These are phyloP conservation scores for Amorpha juglandis DNA, from an alignment of 2,888 invertebrate genomes.

Conservation along the genomic window DNA sequence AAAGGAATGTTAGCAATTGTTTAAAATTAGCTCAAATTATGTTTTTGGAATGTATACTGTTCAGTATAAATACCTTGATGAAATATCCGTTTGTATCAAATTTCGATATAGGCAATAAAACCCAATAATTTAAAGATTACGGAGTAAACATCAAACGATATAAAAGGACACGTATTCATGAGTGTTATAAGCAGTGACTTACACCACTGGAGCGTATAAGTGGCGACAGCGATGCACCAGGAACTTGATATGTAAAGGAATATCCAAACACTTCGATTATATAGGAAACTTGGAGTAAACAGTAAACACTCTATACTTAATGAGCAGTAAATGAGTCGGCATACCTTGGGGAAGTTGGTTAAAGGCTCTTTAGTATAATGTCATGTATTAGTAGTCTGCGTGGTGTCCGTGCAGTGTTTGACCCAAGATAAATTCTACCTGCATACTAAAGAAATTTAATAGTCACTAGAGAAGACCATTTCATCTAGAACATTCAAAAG, in stretches of 20 bases:
- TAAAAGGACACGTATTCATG: conserved; percentile 1
- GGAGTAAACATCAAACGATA: not conserved
- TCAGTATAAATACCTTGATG: not conserved
- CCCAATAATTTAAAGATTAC: not conserved
- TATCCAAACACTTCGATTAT: conserved; percentile 50
- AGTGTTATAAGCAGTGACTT: conserved; percentile 5
- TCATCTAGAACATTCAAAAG: too few relatives aligned
- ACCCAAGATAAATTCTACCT: not conserved
- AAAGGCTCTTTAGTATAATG: not conserved
- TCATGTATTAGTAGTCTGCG: not conserved
- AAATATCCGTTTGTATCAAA: not conserved
- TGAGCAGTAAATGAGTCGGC: conserved; percentile 27
- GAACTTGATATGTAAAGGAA: conserved; percentile 50
- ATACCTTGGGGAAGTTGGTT: not conserved
- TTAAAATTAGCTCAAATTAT: conserved; percentile 31
- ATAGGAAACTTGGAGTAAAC: conserved; percentile 54
- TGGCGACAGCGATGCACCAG: conserved; percentile 53
- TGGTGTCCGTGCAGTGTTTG: not conserved
- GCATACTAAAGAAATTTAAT: not conserved
- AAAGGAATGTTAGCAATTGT: conserved; percentile 28
- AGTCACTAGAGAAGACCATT: too few relatives aligned
- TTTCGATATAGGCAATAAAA: not conserved
- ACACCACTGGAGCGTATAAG: conserved; percentile 54
- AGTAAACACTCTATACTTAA: conserved; percentile 32
- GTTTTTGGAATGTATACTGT: conserved; percentile 5